Evolutionary conservation across 2,797 vertebrate species (phyloP), one percentile per base, ranked within the genome.

Genomic region (Pangasius djambal): DNA sequence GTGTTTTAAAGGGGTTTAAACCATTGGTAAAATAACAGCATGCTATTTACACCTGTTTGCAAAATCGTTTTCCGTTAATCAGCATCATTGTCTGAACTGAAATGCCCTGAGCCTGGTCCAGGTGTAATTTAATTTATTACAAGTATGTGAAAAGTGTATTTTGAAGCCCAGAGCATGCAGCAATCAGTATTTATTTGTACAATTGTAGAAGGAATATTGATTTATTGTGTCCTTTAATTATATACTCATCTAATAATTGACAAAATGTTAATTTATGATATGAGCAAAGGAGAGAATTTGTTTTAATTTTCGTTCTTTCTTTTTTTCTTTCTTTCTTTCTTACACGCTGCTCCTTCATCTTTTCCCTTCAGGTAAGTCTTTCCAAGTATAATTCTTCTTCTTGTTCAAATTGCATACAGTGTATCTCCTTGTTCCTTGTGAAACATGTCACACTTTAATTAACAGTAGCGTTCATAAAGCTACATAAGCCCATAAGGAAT

Each of bases 301-400:
- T 61, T 83, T 63, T 59, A n/a, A 50, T 13, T 31, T 52, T 57
- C 12, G 40, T 59, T 57, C 2, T 20, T 83, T 83, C 4, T 37
- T 81, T 75, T 6, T 48, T 4, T 31, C 8, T 79, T 34, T 31
- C 50, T 55, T 34, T 34, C 22, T 52, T 52, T 22, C 31, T 28
- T 72, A 15, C 84, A 57, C 40, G 65, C 84, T 74, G 3, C 79
- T 50, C 10, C 3, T 10, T 63, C 34, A 63, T 10, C 50, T 28
- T 34, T 3, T 15, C 31, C 48, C 61, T 31, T 59, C 69, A 88
- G 87, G 87, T 88, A 88, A 88, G 87, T 65, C 55, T n/a, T 83
- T 74, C 52, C 8, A 13, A 48, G 31, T 40, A 55, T 40, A n/a
- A 52, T 31, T 59, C 15, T 22, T 48, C 1, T 63, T 67, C 12